Evolutionary conservation across 2,113 vertebrate species (phyloP).

Genomic region (Seriola aureovittata): DNA sequence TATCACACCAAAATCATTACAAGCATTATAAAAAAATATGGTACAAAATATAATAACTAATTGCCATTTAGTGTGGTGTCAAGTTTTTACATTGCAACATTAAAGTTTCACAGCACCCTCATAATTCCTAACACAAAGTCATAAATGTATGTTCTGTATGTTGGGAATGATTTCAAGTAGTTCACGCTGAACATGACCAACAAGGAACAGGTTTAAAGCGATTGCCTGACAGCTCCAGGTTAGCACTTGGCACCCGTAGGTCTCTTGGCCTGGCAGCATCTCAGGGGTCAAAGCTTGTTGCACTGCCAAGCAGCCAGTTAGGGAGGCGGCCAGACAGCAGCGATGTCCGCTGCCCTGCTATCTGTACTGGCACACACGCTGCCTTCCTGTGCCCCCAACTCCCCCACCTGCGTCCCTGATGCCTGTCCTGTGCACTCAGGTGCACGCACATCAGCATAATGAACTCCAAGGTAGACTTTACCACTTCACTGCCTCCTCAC

Average conservation of each 20-base stretch:
- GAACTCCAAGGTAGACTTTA: slow-evolving; percentile 95
- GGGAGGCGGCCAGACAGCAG: slow-evolving; percentile 48
- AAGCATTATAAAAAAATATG: neutral
- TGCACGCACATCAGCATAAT: slow-evolving; percentile 91
- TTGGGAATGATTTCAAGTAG: slow-evolving; percentile 16
- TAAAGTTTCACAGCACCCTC: neutral
- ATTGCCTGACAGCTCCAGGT: slow-evolving; percentile 49
- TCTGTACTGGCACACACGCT: slow-evolving; percentile 59
- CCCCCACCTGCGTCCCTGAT: slow-evolving; percentile 43
- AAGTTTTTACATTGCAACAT: neutral
- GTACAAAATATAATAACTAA: neutral
- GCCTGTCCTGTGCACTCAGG: slow-evolving; percentile 89
- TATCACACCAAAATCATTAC: neutral
- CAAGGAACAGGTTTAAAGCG: slow-evolving; percentile 26
- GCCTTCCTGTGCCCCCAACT: slow-evolving; percentile 15
- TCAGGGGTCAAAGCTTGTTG: slow-evolving; percentile 62
- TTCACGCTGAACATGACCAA: slow-evolving; percentile 13
- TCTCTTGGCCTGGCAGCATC: slow-evolving; percentile 51
- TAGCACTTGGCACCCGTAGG: slow-evolving; percentile 41
- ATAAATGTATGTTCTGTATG: slow-evolving; percentile 1
- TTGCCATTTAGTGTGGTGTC: neutral
- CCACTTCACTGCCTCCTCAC: slow-evolving; percentile 92
- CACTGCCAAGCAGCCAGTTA: slow-evolving; percentile 59
- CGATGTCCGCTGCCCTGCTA: slow-evolving; percentile 55
- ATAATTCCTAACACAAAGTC: slow-evolving; percentile 3